phyloP scores from a whole-genome alignment of 1,140 invertebrate species.

The Danaus melanippus region DNA sequence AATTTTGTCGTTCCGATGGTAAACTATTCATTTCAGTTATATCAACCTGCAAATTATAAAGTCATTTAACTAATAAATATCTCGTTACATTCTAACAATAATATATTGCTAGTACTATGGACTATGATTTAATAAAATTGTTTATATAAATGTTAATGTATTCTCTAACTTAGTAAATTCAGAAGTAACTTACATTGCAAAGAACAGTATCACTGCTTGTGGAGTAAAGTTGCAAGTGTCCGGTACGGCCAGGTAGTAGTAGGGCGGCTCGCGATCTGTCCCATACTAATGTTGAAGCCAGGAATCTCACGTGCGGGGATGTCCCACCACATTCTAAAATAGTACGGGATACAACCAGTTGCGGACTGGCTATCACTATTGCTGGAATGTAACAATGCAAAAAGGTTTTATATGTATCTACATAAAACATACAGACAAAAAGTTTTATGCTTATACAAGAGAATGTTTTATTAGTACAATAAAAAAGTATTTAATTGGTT shows the following conservation, averaged over 20 bases:
- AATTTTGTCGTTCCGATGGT: slow-evolving; percentile 54
- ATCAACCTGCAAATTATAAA: slow-evolving; percentile 53
- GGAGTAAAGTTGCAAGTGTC: slow-evolving; percentile 62
- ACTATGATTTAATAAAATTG: neutral
- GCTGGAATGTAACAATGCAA: slow-evolving; percentile 31
- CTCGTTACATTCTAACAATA: no score
- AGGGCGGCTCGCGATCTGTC: slow-evolving; percentile 37
- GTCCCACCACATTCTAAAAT: slow-evolving; percentile 57
- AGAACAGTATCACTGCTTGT: slow-evolving; percentile 59
- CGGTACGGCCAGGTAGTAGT: slow-evolving; percentile 52
- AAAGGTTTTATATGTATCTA: no score
- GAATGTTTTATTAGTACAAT: no score
- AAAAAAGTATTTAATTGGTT: no score
- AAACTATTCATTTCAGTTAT: slow-evolving; percentile 62
- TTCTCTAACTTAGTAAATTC: no score
- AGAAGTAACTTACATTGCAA: slow-evolving; percentile 54
- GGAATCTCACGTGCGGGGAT: slow-evolving; percentile 30
- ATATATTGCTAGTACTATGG: no score
- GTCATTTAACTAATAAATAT: neutral
- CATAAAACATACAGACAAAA: no score
- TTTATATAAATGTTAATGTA: slow-evolving; percentile 4
- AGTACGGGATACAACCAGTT: slow-evolving; percentile 44
- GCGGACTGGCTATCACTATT: slow-evolving; percentile 49
- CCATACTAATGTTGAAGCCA: slow-evolving; percentile 43
- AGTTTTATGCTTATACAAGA: no score